phyloP scores from a whole-genome alignment of 2,797 vertebrate species.

The Delichon dasypus region DNA sequence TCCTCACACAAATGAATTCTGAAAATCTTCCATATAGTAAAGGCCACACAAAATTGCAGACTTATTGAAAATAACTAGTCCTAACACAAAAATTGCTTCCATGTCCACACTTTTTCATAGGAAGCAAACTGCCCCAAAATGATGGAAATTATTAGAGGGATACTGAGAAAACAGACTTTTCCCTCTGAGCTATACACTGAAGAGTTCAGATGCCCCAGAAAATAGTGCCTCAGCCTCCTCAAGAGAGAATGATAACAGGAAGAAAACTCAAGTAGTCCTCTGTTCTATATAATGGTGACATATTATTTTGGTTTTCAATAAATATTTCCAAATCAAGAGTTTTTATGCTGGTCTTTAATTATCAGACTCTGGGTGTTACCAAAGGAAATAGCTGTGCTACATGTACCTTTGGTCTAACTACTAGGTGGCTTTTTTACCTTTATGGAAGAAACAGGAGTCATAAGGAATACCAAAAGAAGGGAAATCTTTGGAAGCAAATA shows the following conservation, averaged over 20 bases:
- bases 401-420: not conserved
- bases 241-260: not conserved
- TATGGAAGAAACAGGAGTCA: not conserved
- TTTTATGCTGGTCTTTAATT: not conserved
- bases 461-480: not conserved
- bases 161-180: not conserved
- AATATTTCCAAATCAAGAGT: not conserved
- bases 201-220: not conserved
- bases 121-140: not conserved
- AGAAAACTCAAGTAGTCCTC: not conserved
- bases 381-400: not conserved
- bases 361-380: not conserved
- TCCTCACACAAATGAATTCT: not conserved
- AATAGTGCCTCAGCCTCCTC: not conserved
- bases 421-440: not conserved
- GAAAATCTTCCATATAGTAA: not conserved
- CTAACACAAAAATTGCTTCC: not conserved
- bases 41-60: not conserved
- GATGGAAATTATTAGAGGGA: not conserved
- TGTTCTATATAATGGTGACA: not conserved
- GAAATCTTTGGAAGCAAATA: not conserved
- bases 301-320: not conserved
- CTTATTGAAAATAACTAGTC: not conserved
- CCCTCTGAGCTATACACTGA: not conserved
- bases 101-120: not conserved